Evolutionary conservation across 2,113 vertebrate genomes (phyloP).

Genomic region (Nipponia nippon): DNA sequence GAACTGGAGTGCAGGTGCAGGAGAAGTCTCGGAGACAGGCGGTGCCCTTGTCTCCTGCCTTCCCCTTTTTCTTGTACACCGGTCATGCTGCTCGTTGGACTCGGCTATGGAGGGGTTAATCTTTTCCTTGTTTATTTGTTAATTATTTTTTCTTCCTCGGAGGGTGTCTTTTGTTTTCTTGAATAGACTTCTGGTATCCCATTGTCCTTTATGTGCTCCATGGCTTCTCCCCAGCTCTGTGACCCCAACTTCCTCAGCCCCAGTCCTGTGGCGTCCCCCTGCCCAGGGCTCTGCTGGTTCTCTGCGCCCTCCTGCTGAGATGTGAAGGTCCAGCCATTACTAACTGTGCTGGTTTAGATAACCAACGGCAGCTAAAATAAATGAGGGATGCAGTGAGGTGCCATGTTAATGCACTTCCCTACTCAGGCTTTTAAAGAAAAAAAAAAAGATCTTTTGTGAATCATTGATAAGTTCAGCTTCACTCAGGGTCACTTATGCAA

Average conservation of each 20-base stretch:
- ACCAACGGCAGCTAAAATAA: neutral
- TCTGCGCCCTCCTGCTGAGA: neutral
- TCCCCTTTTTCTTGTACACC: neutral
- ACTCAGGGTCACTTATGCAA: slow-evolving; percentile 59
- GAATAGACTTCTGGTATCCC: neutral
- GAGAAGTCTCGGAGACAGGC: neutral
- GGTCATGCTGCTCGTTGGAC: neutral
- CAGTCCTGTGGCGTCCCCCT: rapidly evolving
- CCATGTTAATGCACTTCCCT: slow-evolving; percentile 6
- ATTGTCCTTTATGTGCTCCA: neutral
- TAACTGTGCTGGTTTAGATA: neutral
- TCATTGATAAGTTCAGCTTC: slow-evolving; percentile 49
- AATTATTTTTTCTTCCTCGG: neutral
- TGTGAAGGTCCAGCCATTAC: neutral
- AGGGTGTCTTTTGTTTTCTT: neutral
- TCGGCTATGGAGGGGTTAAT: neutral
- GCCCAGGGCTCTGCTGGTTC: neutral
- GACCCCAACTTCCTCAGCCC: neutral
- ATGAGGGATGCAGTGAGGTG: neutral
- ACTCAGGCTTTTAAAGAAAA: slow-evolving; percentile 24
- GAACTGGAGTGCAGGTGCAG: neutral
- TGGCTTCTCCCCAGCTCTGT: neutral
- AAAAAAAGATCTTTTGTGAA: slow-evolving; percentile 17
- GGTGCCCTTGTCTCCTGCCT: neutral
- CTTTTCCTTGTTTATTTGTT: neutral